Evolutionary conservation across 1,140 invertebrate species (phyloP).

Genomic region (Episyrphus balteatus): DNA sequence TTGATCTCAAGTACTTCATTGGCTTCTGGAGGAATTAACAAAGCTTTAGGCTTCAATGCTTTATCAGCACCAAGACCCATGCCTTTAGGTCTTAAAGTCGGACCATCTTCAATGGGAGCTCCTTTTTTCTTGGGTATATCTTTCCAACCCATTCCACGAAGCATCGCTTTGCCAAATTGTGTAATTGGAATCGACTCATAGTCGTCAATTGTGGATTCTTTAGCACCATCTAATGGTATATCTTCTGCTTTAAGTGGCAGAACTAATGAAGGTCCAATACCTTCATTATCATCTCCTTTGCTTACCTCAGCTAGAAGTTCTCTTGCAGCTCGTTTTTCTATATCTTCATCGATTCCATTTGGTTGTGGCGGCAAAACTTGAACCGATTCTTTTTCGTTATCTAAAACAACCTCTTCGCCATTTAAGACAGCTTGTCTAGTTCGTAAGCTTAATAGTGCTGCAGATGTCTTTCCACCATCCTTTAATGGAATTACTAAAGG

Average conservation of each 20-base stretch:
- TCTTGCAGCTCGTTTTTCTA: slow-evolving; percentile 44
- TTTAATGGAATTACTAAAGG: slow-evolving; percentile 55
- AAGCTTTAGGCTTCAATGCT: slow-evolving; percentile 39
- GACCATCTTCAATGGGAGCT: slow-evolving; percentile 44
- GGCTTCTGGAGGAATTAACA: slow-evolving; percentile 36
- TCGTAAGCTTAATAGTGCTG: slow-evolving; percentile 37
- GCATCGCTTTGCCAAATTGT: slow-evolving; percentile 81
- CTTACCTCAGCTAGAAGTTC: slow-evolving; percentile 28
- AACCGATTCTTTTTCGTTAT: slow-evolving; percentile 16
- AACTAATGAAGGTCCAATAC: slow-evolving; percentile 38
- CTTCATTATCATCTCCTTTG: slow-evolving; percentile 25
- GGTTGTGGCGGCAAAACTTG: no score
- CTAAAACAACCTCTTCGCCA: slow-evolving; percentile 17
- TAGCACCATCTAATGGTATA: slow-evolving; percentile 42
- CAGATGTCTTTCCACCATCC: slow-evolving; percentile 41
- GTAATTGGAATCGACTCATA: slow-evolving; percentile 83
- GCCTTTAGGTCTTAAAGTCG: slow-evolving; percentile 62
- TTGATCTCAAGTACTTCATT: slow-evolving; percentile 51
- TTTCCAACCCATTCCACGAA: slow-evolving; percentile 90
- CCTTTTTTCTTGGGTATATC: slow-evolving; percentile 50
- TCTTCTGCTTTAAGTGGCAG: slow-evolving; percentile 42
- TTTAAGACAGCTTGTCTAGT: slow-evolving; percentile 23
- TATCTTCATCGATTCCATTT: slow-evolving; percentile 23
- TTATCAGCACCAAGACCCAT: slow-evolving; percentile 83
- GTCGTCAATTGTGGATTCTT: slow-evolving; percentile 69